These are phyloP conservation scores for Apaloderma vittatum DNA, from an alignment of 2,113 vertebrate species.

Conservation along the genomic window DNA sequence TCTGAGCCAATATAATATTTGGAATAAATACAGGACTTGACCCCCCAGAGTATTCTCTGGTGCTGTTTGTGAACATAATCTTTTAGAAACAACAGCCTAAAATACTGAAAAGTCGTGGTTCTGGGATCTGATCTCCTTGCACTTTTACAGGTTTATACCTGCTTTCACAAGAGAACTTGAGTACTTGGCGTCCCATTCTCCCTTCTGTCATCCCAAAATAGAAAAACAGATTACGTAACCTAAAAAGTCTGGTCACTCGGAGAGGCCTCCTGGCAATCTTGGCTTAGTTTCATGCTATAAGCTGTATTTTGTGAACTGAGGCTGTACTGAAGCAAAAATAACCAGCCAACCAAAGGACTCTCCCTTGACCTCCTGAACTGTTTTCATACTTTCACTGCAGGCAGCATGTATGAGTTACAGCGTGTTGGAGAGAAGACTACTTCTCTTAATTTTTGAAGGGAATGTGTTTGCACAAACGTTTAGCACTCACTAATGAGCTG, in stretches of 20 bases:
- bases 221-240: not conserved
- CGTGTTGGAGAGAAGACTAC: not conserved
- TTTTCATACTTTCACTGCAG: not conserved
- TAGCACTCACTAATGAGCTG: not conserved
- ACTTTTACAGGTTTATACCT: not conserved
- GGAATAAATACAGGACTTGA: not conserved
- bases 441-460: not conserved
- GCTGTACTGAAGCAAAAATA: slow-evolving; percentile 29
- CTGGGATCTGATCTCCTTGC: not conserved
- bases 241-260: not conserved
- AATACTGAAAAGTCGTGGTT: not conserved
- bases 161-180: not conserved
- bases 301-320: not conserved
- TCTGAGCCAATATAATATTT: not conserved
- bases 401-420: not conserved
- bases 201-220: not conserved
- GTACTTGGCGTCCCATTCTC: not conserved
- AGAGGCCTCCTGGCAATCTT: not conserved
- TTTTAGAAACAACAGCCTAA: not conserved
- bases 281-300: not conserved
- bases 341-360: not conserved
- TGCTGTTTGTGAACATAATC: not conserved
- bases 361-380: not conserved
- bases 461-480: not conserved
- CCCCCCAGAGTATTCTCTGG: not conserved